Percentiles rank a stretch among this genome's conserved stretches.
phyloP scores from a whole-genome alignment of 2,113 vertebrate species.

The Cranoglanis bouderius region DNA sequence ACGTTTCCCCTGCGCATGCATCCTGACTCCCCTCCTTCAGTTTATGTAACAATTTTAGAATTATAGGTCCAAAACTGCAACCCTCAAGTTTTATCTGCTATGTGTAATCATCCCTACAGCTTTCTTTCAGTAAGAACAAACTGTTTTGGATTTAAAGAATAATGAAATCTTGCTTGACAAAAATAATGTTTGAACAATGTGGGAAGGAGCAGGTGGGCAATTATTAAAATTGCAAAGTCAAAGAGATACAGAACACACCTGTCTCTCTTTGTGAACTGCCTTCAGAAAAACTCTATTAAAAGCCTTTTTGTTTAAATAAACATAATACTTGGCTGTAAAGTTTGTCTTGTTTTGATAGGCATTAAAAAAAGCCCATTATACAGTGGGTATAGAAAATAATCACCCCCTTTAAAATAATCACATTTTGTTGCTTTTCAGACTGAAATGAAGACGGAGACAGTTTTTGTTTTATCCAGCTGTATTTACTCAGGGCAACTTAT shows the following conservation, averaged over 20 bases:
- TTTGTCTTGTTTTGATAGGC: neutral
- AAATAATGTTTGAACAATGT: neutral
- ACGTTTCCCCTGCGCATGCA: too few relatives aligned
- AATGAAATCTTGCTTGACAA: neutral
- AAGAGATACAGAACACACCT: neutral
- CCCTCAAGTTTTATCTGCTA: neutral
- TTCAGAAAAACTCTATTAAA: neutral
- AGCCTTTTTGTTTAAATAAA: neutral
- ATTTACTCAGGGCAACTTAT: too few relatives aligned
- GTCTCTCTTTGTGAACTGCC: too few relatives aligned
- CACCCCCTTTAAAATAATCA: too few relatives aligned
- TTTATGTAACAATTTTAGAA: too few relatives aligned
- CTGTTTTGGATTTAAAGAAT: neutral
- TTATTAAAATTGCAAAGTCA: neutral
- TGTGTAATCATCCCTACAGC: neutral
- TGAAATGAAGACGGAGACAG: too few relatives aligned
- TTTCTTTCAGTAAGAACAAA: neutral
- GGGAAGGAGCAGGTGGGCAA: neutral
- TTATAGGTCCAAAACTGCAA: neutral
- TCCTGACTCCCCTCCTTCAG: too few relatives aligned
- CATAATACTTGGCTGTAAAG: neutral
- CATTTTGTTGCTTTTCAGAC: too few relatives aligned
- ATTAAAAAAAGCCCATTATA: neutral
- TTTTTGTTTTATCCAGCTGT: too few relatives aligned
- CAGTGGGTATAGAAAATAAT: too few relatives aligned